Base-by-base conservation (phyloP, 2,888 invertebrate species). In the Coleophora deauratella region DNA sequence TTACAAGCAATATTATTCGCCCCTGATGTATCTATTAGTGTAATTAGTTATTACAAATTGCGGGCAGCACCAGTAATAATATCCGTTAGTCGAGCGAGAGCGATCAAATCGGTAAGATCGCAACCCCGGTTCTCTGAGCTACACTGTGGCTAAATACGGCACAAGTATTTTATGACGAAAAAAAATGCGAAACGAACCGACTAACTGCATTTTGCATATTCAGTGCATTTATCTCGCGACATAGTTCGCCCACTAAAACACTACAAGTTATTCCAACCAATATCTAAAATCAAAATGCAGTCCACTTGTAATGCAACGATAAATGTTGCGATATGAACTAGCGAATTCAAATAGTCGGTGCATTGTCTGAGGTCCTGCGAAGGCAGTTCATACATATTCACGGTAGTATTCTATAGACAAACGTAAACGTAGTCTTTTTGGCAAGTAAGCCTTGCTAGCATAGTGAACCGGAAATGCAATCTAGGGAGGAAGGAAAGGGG, bases 401-500 rank as follows among this genome's bases (percentile, higher is more conserved):
- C 47, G 40, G 27, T 42, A 47, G 45, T 42, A 38, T 33, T n/a
- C 12, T 12, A 13, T 28, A 33, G 21, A 11, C 11, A 9, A 8
- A 9, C 9, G 32, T 27, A 27, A 11, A 9, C 11, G 11, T 38
- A 32, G 33, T 31, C n/a, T 21, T 21, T 6, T 4, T 21, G n/a
- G n/a, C n/a, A 21, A 3, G 3, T 21, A 21, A 21, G 4, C 3
- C 2, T 31, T 3, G 31, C 4, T 31, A 8, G 33, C 27, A 27
- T 12, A 64, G 57, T 57, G 60, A 63, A 62, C 62, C 62, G 57
- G 54, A 66, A 68, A 71, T 72, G 62, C 62, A 66, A 72, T 69
- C 54, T 54, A 62, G 54, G 59, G 59, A 54, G 61, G 60, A 55
- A 58, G 59, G 58, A 50, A 56, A 59, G 47, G 49, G 65, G 66